Evolutionary conservation across 2,113 vertebrate species (phyloP), one percentile per base, ranked within the genome.

Genomic region (Amphilophus citrinellus): DNA sequence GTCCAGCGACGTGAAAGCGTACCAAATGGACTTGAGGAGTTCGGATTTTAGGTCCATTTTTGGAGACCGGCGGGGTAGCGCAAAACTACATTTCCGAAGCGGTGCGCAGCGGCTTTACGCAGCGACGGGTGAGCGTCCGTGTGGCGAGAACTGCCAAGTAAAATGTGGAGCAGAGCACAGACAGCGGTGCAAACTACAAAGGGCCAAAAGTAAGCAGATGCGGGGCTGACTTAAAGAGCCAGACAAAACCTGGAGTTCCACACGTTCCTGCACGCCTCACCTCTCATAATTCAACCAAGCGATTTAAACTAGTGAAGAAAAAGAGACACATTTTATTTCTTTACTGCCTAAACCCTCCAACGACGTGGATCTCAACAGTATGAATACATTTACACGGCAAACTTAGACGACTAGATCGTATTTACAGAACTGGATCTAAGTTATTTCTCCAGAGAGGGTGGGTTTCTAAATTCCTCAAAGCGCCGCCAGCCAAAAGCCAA

Each of bases 1-100:
- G 79, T 96, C 96, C 94, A 96, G 93, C 53, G 96, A 95, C 6
- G 96, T 96, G 89, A 96, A 96, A 22, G 96, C 96, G 84, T 96
- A 95, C 96, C 96, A 96, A 84, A 96, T 95, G 62, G 95, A 96
- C 71, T 96, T 96, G 27, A 96, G 95, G 3, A 96, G 96, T 50
- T 96, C 94, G 44, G 94, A 84, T 92, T 92, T 95, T 50, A 96
- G 68, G 88, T 96, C 94, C 96, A 96, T 96, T 76, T 79, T 79
- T 80, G 75, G 77, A 81, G 80, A 87, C 13, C 24, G 60, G 22
- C 44, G 24, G 18, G 47, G 2, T 76, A 18, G 92, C 87, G 84
- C 59, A 76, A 56, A 66, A 79, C 84, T 87, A 90, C 93, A 92
- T 93, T 44, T 87, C 92, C 78, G 61, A 82, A 59, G 83, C 78